Evolutionary conservation across 2,797 vertebrate species (phyloP), one percentile per base, ranked within the genome.

Genomic region (Bradypodion pumilum): DNA sequence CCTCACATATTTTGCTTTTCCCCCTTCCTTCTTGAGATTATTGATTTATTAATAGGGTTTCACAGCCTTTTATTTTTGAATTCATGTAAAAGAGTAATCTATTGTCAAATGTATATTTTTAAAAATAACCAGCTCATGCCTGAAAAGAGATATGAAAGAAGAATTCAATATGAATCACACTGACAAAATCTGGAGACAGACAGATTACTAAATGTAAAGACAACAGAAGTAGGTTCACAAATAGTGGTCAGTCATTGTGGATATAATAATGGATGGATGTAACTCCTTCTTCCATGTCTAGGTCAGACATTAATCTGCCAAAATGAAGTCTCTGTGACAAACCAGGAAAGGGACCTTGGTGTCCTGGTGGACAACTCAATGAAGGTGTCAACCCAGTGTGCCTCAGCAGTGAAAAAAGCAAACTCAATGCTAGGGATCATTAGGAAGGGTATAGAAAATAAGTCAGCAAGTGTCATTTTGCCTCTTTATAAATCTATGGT

Each of bases 31-130:
- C 35, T 76, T 19, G 16, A 76, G 40, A 84, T 94, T 94, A 93
- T 84, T 92, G 83, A 1, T 91, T 91, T 88, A 85, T 88, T 90
- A 85, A 90, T 91, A 91, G 89, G 91, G 91, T 90, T 88, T 80
- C 78, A 84, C 77, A 75, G 74, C 62, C 72, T 75, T 0, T 0
- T 86, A 87, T 90, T 89, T 88, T 83, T 89, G 84, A 85, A 91
- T 90, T 94, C 89, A 84, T 86, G 84, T 89, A 82, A 93, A 90
- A 79, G 80, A 84, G 63, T 90, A 87, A 90, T 85, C 87, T 81
- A 87, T 62, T 88, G 89, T 66, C 81, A 90, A 72, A 83, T 72
- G 86, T 80, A 59, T 87, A 86, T 91, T 86, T 87, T 84, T 37
- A 2, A 87, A 87, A 92, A 81, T 78, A 91, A 66, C 81, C 0